Evolutionary conservation across 2,113 vertebrate species (phyloP), one percentile per base, ranked within the genome.

Genomic region (Elephantulus edwardii): DNA sequence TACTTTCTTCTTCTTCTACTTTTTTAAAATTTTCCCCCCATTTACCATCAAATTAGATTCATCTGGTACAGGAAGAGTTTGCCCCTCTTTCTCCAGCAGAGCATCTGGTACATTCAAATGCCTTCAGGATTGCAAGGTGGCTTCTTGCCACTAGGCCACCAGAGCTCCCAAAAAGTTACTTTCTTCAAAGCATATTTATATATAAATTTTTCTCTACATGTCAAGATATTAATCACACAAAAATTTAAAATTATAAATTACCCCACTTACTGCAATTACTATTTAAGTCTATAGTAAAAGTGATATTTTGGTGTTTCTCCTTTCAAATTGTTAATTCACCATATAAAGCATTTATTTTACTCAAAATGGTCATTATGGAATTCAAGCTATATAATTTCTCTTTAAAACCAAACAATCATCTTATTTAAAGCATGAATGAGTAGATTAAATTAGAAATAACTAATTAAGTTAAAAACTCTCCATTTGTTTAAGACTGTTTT

Each of bases 241-340:
- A 79, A 85, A 52, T 71, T 11, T 26, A 87, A 93, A 96, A 78
- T 83, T 87, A 30, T 1, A 85, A 40, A 26, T 66, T 38, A 83
- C 60, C 76, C 28, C 5, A 88, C 17, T 72, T 64, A 75, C 48
- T 88, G n/a, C n/a, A n/a, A n/a, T n/a, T n/a, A n/a, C n/a, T n/a
- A n/a, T n/a, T 80, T 44, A 64, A 13, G 12, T n/a, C 20, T 90
- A 13, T 33, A 66, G 52, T 46, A 86, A 80, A 88, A 77, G 6
- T 64, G 1, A 17, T 66, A 19, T 66, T 66, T 38, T 66, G 3
- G 17, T 5, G 14, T n/a, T 33, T 78, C 66, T 20, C 9, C 54
- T 42, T 4, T 72, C 72, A 86, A 52, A 83, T 52, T 66, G 44
- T 76, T 82, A 77, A 89, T 93, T 77, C 6, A 60, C 3, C 66